Evolutionary conservation across 2,113 vertebrate genomes (phyloP), one percentile per base, ranked within the genome.

Genomic region (Acanthochromis polyacanthus): DNA sequence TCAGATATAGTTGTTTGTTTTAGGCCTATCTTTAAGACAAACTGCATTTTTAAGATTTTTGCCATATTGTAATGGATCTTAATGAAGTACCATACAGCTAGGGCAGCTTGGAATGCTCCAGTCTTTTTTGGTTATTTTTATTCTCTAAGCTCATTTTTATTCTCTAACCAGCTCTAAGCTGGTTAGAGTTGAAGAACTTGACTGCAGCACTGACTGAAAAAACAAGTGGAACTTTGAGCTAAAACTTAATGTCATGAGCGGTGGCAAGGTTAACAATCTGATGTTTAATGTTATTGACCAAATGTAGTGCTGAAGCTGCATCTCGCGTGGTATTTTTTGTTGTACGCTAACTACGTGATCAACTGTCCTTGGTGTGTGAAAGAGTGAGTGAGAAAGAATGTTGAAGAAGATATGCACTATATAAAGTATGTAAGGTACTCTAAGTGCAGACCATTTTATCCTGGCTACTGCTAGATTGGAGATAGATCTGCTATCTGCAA

Each of bases 111-210:
- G 40, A 9, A 30, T n/a, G 22, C 55, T 74, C 52, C 52, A 38
- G 15, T 56, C 28, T 4, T 22, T 40, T 69, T 53, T 4, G 38
- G 64, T 40, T 43, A 53, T 70, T 78, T 63, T 60, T 32, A 56
- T 46, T 28, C 17, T 64, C 57, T 63, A 4, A 10, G 19, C 10
- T 38, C 43, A 58, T 25, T 25, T 25, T 25, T 25, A 25, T 30
- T 30, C 30, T 30, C 30, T 3, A 30, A 30, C 25, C 25, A 25
- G 25, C 25, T 1, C 25, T 25, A 25, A 25, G 25, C 25, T 25
- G 30, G 30, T 30, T 30, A 30, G 3, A 25, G 71, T 19, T 75
- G 17, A 75, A 60, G 45, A 23, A 53, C 30, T 50, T 63, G 8
- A 53, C 25, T 2, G 15, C 16, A 45, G 3, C 11, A 55, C 36